phyloP scores from a whole-genome alignment of 2,888 invertebrate species.

The Bombylius discolor region DNA sequence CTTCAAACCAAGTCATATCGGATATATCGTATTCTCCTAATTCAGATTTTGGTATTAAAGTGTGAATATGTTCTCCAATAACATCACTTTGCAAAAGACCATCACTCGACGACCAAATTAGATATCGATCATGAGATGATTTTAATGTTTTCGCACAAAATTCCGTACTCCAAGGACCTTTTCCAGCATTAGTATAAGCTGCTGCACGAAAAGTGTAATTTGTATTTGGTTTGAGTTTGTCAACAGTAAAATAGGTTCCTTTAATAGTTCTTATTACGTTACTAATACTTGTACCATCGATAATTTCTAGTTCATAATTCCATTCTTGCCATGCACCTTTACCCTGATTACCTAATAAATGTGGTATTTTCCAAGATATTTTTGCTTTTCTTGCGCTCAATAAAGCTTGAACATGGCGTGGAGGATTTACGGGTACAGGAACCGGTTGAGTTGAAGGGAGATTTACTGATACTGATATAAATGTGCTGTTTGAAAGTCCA shows the following conservation, averaged over 20 bases:
- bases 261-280: constrained; percentile 35
- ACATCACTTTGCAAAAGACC: constrained; percentile 71
- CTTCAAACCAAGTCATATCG: constrained; percentile 66
- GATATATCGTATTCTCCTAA: constrained; percentile 50
- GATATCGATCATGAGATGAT: constrained; percentile 27
- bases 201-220: constrained; percentile 68
- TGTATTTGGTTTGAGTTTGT: constrained; percentile 57
- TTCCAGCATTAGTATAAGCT: constrained; percentile 60
- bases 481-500: constrained; percentile 37
- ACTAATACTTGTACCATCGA: constrained; percentile 29
- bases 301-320: constrained; percentile 32
- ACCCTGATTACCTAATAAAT: constrained; percentile 60
- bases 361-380: constrained; percentile 71
- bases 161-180: constrained; percentile 67
- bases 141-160: constrained; percentile 59
- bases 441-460: constrained; percentile 62
- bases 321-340: constrained; percentile 44
- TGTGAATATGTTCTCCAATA: constrained; percentile 61
- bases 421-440: constrained; percentile 66
- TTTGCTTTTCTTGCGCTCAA: constrained; percentile 63
- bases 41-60: constrained; percentile 47
- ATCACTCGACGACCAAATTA: constrained; percentile 63
- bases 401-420: constrained; percentile 65
- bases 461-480: constrained; percentile 43
- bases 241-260: constrained; percentile 50